Percentiles rank a stretch among this genome's conserved stretches.
phyloP scores from a whole-genome alignment of 2,888 invertebrate genomes.

The Drosophila pseudotalamancana region DNA sequence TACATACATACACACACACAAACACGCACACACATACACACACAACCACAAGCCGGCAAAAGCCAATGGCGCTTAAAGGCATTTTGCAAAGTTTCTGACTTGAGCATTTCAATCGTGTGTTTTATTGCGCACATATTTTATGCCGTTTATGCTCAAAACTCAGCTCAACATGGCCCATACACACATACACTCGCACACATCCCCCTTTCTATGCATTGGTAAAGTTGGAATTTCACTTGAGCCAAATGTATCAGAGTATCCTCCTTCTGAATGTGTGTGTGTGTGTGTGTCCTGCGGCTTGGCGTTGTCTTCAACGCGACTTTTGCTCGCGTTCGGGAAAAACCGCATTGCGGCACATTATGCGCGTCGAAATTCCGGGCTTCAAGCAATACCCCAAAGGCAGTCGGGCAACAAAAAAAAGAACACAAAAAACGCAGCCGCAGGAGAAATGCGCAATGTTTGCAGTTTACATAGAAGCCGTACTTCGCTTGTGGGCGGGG shows the following conservation, averaged over 20 bases:
- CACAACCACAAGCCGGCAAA: conserved; percentile 14
- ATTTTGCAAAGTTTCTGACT: conserved; percentile 75
- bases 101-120: conserved; percentile 78
- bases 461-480: conserved; percentile 34
- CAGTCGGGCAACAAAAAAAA: conserved; percentile 23
- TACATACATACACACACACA: conserved; percentile 24
- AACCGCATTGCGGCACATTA: conserved; percentile 82
- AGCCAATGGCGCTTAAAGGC: conserved; percentile 74
- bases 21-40: conserved; percentile 12
- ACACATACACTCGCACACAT: conserved; percentile 1
- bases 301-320: conserved; percentile 55
- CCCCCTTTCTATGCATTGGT: conserved; percentile 9
- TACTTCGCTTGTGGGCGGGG: conserved; percentile 1
- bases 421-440: conserved; percentile 59
- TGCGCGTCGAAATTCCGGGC: conserved; percentile 73
- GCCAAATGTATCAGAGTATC: conserved; percentile 29
- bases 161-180: conserved; percentile 55
- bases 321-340: conserved; percentile 66
- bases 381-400: conserved; percentile 57
- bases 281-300: conserved; percentile 50
- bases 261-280: conserved; percentile 15
- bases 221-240: conserved; percentile 49
- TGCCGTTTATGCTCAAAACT: conserved; percentile 79
- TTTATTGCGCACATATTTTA: conserved; percentile 79
- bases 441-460: conserved; percentile 72